Base-by-base conservation (phyloP, 2,113 vertebrate species). In the Oreocharis arfaki region DNA sequence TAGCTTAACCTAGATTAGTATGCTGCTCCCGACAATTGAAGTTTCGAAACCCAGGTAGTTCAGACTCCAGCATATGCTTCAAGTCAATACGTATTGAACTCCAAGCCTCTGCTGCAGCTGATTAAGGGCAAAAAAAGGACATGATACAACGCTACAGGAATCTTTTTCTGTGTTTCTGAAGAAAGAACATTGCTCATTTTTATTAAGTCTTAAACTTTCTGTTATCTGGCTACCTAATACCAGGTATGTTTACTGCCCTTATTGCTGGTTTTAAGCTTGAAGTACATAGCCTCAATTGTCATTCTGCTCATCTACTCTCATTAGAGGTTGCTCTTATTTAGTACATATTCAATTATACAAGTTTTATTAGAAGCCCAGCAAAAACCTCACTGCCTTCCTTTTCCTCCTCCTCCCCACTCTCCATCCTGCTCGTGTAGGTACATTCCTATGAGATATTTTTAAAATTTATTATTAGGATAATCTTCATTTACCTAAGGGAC, bases 11-110 rank as follows among this genome's bases (percentile, higher is more conserved):
- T 59, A 93, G 86, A 94, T 97, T 87, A 93, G 73, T 96, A 95
- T 92, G 85, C 93, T 73, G 68, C 56, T 92, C 88, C 86, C 16
- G 7, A 46, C 76, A 93, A 81, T 65, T 22, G 12, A 94, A 95
- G 73, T 96, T 96, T 95, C 87, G 92, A 90, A 96, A 92, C 49
- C 35, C 80, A 84, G 87, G 73, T 75, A 89, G 90, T 90, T 91
- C 94, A 92, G 85, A 94, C 92, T 92, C 94, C 91, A 93, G 89
- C 91, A 78, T 89, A 74, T 61, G 79, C 70, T 87, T 26, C 26
- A 77, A 97, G 95, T 97, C 96, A 85, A 96, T 47, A 94, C 37
- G n/a, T 89, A 89, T 68, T 95, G 95, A 97, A 95, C 87, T 92
- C 46, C 89, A 88, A 77, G 84, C 41, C 89, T 93, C 74, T 80